Conservation (phyloP, 2,113 vertebrate genomes). For the Psophia crepitans region DNA sequence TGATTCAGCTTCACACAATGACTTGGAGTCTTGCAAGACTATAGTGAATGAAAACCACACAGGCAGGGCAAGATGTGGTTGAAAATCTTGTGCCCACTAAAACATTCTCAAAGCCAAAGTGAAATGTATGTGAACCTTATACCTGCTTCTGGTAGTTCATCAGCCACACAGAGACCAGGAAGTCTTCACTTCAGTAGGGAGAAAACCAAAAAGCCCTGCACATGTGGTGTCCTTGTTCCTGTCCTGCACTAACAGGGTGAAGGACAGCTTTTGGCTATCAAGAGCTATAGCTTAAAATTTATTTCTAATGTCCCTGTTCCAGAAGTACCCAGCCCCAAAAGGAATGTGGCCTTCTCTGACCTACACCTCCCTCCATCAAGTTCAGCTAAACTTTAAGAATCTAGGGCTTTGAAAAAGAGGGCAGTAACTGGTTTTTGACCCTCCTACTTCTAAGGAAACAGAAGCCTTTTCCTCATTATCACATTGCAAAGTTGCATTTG, state of each 20-base stretch:
- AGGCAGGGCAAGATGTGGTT: not conserved
- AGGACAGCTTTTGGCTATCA: not conserved
- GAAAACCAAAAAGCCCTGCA: not conserved
- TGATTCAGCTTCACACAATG: not conserved
- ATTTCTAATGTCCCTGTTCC: not conserved
- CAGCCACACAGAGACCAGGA: not conserved
- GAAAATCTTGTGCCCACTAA: not conserved
- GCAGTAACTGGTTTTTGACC: not conserved
- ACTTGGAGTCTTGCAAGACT: not conserved
- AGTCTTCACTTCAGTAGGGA: not conserved
- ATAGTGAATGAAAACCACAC: not conserved
- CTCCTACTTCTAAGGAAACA: not conserved
- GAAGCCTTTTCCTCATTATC: not conserved
- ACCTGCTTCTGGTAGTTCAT: not conserved
- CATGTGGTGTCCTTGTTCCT: not conserved
- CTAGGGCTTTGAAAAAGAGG: not conserved
- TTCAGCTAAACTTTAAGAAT: not conserved
- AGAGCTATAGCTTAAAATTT: not conserved
- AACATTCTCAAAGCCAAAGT: not conserved
- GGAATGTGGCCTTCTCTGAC: not conserved
- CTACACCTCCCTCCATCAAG: accelerated
- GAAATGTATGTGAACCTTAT: not conserved
- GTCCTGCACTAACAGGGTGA: not conserved
- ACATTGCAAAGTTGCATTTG: not conserved
- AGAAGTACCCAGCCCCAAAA: not conserved